Conservation (phyloP, 1,140 invertebrate genomes). For the Cephus cinctus region DNA sequence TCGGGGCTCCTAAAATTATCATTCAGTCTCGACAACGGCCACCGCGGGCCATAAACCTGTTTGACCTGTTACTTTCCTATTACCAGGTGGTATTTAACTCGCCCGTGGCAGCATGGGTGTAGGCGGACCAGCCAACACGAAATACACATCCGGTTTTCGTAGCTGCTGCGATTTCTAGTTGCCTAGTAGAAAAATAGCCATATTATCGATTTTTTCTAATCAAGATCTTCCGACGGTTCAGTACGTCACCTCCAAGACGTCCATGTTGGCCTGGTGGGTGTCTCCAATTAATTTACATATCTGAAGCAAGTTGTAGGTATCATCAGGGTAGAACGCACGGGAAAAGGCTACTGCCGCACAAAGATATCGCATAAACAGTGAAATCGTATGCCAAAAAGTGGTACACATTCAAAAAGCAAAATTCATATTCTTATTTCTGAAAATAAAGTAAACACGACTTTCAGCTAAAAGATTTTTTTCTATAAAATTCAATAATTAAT, state of each 20-base stretch:
- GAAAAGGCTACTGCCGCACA: no score
- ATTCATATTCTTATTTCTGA: no score
- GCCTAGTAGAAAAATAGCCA: conserved; percentile 41
- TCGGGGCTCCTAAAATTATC: conserved; percentile 27
- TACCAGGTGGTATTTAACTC: conserved; percentile 29
- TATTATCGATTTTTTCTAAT: conserved; percentile 40
- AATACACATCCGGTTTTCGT: conserved; percentile 14
- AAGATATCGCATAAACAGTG: no score
- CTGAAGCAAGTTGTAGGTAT: background rate
- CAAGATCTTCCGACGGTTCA: conserved; percentile 15
- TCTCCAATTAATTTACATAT: conserved; percentile 33
- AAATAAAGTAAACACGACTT: no score
- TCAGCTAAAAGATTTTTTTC: no score
- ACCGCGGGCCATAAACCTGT: background rate
- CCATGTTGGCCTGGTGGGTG: conserved; percentile 29
- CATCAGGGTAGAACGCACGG: no score
- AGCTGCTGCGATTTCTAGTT: conserved; percentile 23
- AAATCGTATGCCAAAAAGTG: no score
- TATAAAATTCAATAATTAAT: no score
- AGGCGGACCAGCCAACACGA: conserved; percentile 1
- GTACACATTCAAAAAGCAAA: no score
- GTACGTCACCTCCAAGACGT: conserved; percentile 14
- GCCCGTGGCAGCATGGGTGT: conserved; percentile 12
- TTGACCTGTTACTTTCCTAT: conserved; percentile 31
- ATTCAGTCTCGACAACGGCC: conserved; percentile 1